Evolutionary conservation across 53 echinoderm and acorn worm genomes (phyloP).

Genomic region (Echinarachnius parma): DNA sequence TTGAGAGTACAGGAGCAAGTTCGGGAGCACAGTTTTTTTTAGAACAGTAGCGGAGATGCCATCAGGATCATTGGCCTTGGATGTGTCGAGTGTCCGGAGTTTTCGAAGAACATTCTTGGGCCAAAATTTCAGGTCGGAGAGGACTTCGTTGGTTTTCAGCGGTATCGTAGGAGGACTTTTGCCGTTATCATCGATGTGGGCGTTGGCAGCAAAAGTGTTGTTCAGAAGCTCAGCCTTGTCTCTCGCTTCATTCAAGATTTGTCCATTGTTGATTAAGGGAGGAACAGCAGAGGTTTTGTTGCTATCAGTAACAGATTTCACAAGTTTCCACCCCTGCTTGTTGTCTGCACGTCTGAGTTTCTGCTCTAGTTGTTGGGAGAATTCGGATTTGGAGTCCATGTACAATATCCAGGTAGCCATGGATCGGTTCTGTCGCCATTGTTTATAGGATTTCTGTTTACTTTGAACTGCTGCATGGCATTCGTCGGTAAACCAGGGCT

Average conservation of each 20-base stretch:
- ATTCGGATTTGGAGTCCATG: constrained; percentile 16
- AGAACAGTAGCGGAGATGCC: constrained; percentile 1
- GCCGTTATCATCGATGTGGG: constrained; percentile 8
- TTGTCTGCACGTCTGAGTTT: not conserved
- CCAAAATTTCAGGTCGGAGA: constrained; percentile 11
- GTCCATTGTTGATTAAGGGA: constrained; percentile 3
- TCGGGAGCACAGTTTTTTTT: constrained; percentile 8
- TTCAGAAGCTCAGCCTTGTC: constrained; percentile 22
- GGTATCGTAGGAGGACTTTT: not conserved
- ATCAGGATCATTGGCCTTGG: constrained; percentile 9
- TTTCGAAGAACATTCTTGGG: constrained; percentile 9
- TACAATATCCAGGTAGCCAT: constrained; percentile 5
- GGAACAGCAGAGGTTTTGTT: constrained; percentile 36
- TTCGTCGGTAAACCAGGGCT: constrained; percentile 1
- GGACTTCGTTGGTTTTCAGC: not conserved
- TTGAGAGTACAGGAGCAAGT: not conserved
- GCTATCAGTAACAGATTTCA: constrained; percentile 17
- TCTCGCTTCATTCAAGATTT: not conserved
- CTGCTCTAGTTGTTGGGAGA: constrained; percentile 14
- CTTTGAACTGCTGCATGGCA: not conserved
- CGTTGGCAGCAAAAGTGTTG: constrained; percentile 30
- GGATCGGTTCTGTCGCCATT: not conserved
- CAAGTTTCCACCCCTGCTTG: constrained; percentile 30
- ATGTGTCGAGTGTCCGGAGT: not conserved
- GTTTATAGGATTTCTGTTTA: constrained; percentile 9